Base-by-base conservation (phyloP, 2,888 invertebrate genomes). In the Limnephilus marmoratus region DNA sequence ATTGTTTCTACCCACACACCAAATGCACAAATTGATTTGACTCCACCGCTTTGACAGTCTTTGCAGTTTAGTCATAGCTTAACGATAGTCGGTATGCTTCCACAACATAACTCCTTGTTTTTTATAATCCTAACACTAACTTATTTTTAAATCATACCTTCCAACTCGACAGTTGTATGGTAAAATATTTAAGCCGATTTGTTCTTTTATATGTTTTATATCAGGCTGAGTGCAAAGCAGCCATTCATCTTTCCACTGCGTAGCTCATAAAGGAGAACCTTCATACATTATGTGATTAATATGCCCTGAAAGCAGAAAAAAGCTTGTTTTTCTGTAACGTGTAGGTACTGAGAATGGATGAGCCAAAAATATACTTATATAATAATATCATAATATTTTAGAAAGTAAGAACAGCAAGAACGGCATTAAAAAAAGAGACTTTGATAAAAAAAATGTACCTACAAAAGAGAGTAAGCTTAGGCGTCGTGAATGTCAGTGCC, bases 171-270 rank as follows among this genome's bases (percentile, higher is more conserved):
- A 68, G 68, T 68, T 24, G 4, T 24, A 24, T 68, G 24, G 68
- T 68, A 68, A 68, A 68, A 68, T 68, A 68, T 68, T 68, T 83
- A 82, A 91, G 91, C 89, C 83, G 91, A 91, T 91, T 83, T 91
- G 86, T 85, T 89, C 68, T 85, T 91, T 91, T 91, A 90, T 91
- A 68, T 49, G 90, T 91, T 91, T 91, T 91, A 85, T 91, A 91
- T 90, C 68, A 90, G 81, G 90, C 29, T 91, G 90, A 91, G 91
- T 91, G 91, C 91, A 91, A 80, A 89, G 91, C 91, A 11, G 83
- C 87, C 68, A 90, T 91, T 91, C 89, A 91, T 91, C 91, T 89
- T n/a, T 83, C 89, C 68, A 85, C n/a, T 85, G 90, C 86, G 86
- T 11, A 83, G 37, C 83, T 37, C 37, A 18, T 83, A 83, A 83